Evolutionary conservation across 2,797 vertebrate genomes (phyloP).

Genomic region (Peromyscus nudipes): DNA sequence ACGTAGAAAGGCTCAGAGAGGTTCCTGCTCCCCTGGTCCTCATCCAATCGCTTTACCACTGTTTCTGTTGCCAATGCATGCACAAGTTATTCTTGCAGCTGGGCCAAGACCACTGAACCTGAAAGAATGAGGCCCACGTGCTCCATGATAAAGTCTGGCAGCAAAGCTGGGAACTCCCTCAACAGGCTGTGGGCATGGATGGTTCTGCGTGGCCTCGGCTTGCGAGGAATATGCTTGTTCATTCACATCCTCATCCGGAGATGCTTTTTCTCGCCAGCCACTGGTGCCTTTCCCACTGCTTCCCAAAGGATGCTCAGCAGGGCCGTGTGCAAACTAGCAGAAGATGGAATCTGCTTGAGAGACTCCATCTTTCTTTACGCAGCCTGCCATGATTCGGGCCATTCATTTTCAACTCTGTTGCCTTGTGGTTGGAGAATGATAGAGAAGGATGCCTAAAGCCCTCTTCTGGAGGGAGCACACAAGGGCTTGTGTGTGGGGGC

Average conservation of each 20-base stretch:
- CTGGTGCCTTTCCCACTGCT: background rate
- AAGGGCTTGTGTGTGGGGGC: background rate
- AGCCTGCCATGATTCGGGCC: background rate
- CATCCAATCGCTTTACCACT: background rate
- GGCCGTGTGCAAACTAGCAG: background rate
- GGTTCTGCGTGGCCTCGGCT: background rate
- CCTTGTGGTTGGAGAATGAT: background rate
- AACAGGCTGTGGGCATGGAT: background rate
- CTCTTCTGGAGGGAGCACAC: background rate
- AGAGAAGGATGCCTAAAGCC: background rate
- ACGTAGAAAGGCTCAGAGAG: background rate
- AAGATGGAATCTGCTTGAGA: background rate
- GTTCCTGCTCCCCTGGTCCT: background rate
- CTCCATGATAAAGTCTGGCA: background rate
- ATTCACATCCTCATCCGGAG: background rate
- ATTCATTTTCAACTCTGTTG: background rate
- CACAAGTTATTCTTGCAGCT: constrained; percentile 39
- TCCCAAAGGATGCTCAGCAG: background rate
- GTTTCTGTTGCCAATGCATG: constrained; percentile 50
- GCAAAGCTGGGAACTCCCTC: constrained; percentile 2
- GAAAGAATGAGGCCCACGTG: constrained; percentile 31
- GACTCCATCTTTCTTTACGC: background rate
- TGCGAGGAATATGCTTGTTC: background rate
- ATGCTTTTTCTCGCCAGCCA: background rate
- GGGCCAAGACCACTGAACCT: constrained; percentile 40